These are phyloP conservation scores for Melanotaenia boesemani DNA, from an alignment of 2,797 vertebrate genomes.

Conservation along the genomic window DNA sequence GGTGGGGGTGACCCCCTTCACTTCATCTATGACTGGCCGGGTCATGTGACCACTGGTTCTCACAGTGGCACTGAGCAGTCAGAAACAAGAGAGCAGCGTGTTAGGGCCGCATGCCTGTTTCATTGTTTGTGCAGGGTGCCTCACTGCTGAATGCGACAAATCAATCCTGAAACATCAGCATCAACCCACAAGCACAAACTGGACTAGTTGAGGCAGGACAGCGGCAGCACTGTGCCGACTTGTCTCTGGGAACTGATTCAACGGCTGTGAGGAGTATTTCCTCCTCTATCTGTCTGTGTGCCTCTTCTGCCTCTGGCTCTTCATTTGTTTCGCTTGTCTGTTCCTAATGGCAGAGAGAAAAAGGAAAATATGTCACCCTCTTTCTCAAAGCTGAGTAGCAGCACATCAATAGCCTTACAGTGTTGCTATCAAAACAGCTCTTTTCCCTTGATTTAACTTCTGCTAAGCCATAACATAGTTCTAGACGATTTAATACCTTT, in stretches of 20 bases:
- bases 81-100: constrained; percentile 73
- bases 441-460: neutral
- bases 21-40: constrained; percentile 48
- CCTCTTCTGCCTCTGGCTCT: constrained; percentile 45
- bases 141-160: constrained; percentile 74
- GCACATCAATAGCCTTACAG: neutral
- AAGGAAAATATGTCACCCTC: constrained; percentile 27
- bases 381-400: neutral
- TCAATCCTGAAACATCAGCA: constrained; percentile 76
- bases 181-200: constrained; percentile 50
- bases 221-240: constrained; percentile 62
- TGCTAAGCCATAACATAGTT: neutral
- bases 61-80: constrained; percentile 66
- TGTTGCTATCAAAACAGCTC: neutral
- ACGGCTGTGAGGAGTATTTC: constrained; percentile 41
- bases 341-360: constrained; percentile 43
- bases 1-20: constrained; percentile 1
- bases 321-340: constrained; percentile 52
- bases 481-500: constrained; percentile 65
- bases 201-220: constrained; percentile 48
- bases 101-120: constrained; percentile 73
- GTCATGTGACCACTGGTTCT: constrained; percentile 78
- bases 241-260: constrained; percentile 65
- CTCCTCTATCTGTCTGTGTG: constrained; percentile 64
- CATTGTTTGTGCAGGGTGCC: constrained; percentile 73